These are phyloP conservation scores for Agrotis exclamationis DNA, from an alignment of 2,888 invertebrate genomes.

Conservation along the genomic window DNA sequence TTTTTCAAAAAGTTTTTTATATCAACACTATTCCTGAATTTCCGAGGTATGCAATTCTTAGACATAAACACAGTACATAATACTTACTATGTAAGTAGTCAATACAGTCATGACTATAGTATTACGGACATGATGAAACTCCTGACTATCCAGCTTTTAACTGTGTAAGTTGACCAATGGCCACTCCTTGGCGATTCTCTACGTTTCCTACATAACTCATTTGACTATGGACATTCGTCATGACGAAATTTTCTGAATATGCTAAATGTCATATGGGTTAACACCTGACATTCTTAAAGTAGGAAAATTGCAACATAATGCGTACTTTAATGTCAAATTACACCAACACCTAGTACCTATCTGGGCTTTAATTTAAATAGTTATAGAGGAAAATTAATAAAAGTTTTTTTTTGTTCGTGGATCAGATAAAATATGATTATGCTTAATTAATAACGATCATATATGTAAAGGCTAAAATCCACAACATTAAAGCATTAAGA, in stretches of 20 bases:
- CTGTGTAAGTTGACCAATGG: slow-evolving; percentile 1
- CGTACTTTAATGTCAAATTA: slow-evolving; percentile 16
- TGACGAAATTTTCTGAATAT: slow-evolving; percentile 45
- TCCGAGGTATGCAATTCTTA: neutral
- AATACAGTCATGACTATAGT: too few relatives aligned
- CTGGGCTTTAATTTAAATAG: neutral
- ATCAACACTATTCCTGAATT: neutral
- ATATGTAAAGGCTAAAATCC: too few relatives aligned
- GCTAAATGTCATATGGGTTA: slow-evolving; percentile 45
- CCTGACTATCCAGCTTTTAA: neutral
- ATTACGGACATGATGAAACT: too few relatives aligned
- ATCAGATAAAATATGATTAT: neutral
- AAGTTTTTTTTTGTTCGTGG: neutral
- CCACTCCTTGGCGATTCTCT: slow-evolving; percentile 28
- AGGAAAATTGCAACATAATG: slow-evolving; percentile 26
- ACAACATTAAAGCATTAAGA: too few relatives aligned
- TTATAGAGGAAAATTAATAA: too few relatives aligned
- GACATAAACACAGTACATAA: too few relatives aligned
- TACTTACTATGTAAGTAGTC: too few relatives aligned
- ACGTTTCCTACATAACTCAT: slow-evolving; percentile 33
- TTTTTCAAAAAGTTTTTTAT: too few relatives aligned
- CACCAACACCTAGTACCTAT: neutral
- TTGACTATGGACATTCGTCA: slow-evolving; percentile 34
- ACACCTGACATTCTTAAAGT: slow-evolving; percentile 27
- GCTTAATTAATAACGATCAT: too few relatives aligned